Evolutionary conservation across 2,888 invertebrate genomes (phyloP).

Genomic region (Leptopilina drosophilae): DNA sequence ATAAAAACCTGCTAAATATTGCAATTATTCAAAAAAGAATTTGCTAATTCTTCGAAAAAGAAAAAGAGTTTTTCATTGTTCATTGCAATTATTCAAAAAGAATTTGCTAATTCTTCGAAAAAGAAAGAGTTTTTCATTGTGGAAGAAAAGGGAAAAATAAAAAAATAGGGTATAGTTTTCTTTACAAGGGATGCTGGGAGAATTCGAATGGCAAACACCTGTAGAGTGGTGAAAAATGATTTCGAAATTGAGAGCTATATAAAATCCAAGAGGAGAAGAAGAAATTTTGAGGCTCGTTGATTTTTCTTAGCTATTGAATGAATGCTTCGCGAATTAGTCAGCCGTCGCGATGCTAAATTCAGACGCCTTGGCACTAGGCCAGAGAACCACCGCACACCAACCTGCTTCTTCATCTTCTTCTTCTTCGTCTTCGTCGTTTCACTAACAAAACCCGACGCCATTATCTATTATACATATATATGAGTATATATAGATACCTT

Average conservation of each 20-base stretch:
- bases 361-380: slow-evolving; percentile 71
- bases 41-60: too few relatives aligned
- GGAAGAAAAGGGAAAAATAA: too few relatives aligned
- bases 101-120: too few relatives aligned
- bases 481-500: slow-evolving; percentile 36
- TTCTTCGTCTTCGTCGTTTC: not conserved
- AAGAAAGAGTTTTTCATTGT: too few relatives aligned
- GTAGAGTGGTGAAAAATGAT: not conserved
- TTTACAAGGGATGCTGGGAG: too few relatives aligned
- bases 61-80: too few relatives aligned
- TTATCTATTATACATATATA: slow-evolving; percentile 42
- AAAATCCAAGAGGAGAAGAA: not conserved
- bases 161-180: too few relatives aligned
- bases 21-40: too few relatives aligned
- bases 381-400: slow-evolving; percentile 76
- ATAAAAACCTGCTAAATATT: too few relatives aligned
- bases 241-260: slow-evolving; percentile 15
- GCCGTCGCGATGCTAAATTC: slow-evolving; percentile 76
- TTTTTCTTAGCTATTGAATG: slow-evolving; percentile 70
- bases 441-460: slow-evolving; percentile 56
- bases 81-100: too few relatives aligned
- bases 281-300: slow-evolving; percentile 30
- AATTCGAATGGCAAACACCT: slow-evolving; percentile 4
- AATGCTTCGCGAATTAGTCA: slow-evolving; percentile 76
- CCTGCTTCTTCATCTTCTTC: slow-evolving; percentile 67